These are phyloP conservation scores for Listronotus bonariensis DNA, from an alignment of 1,140 invertebrate genomes.

Conservation along the genomic window DNA sequence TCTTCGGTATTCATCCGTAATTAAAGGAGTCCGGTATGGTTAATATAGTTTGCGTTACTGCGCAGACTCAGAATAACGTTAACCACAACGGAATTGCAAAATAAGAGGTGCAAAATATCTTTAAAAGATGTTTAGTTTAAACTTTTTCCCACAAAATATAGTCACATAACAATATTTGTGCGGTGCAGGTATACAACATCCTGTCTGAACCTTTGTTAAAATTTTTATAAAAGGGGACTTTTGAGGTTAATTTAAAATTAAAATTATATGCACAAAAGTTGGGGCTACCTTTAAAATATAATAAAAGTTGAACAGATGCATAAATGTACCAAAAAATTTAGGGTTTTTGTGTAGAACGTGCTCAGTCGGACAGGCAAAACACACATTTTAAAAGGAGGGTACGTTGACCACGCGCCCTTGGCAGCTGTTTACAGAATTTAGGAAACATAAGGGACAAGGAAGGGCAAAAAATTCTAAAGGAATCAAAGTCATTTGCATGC, in stretches of 20 bases:
- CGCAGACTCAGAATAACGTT: no score
- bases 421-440: slow-evolving; percentile 32
- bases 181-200: not conserved
- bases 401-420: slow-evolving; percentile 28
- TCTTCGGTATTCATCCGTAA: no score
- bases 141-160: no score
- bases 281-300: slow-evolving; percentile 11
- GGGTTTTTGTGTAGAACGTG: slow-evolving; percentile 27
- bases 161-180: no score
- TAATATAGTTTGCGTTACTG: no score
- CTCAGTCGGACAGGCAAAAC: slow-evolving; percentile 9
- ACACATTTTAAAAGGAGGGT: slow-evolving; percentile 30
- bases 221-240: not conserved
- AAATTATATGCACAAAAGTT: slow-evolving; percentile 11
- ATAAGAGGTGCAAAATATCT: no score
- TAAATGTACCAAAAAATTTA: slow-evolving; percentile 25
- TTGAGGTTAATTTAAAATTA: not conserved
- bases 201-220: slow-evolving; percentile 4
- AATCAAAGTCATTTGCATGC: slow-evolving; percentile 22
- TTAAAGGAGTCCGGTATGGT: no score
- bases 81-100: no score
- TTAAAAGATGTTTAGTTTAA: no score
- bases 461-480: slow-evolving; percentile 16
- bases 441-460: slow-evolving; percentile 27
- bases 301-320: slow-evolving; percentile 28